A percentile compares a stretch with the other conserved stretches of the same genome.
These are phyloP conservation scores for Caranx ignobilis DNA, from an alignment of 2,113 vertebrate genomes.

Conservation along the genomic window DNA sequence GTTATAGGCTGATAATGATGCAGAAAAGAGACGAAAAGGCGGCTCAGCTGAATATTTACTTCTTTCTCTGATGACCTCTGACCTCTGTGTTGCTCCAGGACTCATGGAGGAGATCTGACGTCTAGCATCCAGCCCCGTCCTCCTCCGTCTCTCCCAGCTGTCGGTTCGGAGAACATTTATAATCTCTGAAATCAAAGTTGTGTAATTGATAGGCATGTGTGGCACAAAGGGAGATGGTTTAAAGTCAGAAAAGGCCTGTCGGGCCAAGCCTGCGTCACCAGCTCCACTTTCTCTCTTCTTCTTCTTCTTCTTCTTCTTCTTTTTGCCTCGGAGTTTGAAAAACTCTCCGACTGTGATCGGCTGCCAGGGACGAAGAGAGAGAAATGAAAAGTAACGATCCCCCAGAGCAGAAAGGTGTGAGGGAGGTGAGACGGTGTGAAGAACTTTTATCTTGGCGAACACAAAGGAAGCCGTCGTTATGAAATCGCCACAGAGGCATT, in stretches of 20 bases:
- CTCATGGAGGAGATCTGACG: constrained; percentile 8
- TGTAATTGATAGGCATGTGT: constrained; percentile 59
- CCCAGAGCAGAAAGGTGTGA: constrained; percentile 43
- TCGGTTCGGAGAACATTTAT: constrained; percentile 54
- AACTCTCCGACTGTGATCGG: constrained; percentile 23
- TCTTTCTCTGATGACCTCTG: constrained; percentile 6
- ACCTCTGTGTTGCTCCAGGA: no score
- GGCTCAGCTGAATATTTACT: neutral
- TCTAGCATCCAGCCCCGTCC: neutral
- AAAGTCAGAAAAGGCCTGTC: constrained; percentile 13
- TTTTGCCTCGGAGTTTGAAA: neutral
- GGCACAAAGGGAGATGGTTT: constrained; percentile 35
- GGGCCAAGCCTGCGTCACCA: constrained; percentile 18
- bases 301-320: neutral
- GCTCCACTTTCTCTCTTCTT: neutral
- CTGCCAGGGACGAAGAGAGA: constrained; percentile 8
- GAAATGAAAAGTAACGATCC: neutral
- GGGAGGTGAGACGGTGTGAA: neutral
- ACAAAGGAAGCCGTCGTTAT: neutral
- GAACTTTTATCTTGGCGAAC: constrained; percentile 8
- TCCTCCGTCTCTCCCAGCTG: constrained; percentile 8
- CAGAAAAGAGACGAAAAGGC: no score
- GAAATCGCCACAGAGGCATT: constrained; percentile 11
- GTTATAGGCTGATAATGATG: no score
- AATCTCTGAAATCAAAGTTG: constrained; percentile 64